These are phyloP conservation scores for Drosophila varians DNA, from an alignment of 1,140 invertebrate genomes.

Conservation along the genomic window DNA sequence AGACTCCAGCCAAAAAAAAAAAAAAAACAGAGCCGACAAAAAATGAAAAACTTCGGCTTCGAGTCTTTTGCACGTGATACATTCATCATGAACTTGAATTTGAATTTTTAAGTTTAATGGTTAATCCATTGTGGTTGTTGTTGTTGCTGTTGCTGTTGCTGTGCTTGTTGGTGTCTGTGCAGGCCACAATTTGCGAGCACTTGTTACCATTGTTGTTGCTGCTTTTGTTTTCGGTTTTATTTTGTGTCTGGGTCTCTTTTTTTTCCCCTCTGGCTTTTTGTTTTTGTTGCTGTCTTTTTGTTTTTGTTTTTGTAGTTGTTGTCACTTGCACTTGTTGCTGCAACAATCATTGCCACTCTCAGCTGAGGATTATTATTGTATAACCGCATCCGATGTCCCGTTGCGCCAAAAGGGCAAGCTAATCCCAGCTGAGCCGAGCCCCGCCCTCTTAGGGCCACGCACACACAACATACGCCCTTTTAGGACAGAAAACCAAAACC, in stretches of 20 bases:
- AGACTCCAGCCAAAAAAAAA: slow-evolving; percentile 34
- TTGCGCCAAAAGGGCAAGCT: slow-evolving; percentile 12
- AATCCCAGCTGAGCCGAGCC: slow-evolving; percentile 25
- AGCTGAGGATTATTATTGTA: slow-evolving; percentile 46
- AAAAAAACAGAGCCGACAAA: not conserved
- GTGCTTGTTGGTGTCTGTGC: slow-evolving; percentile 22
- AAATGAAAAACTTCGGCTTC: slow-evolving; percentile 35
- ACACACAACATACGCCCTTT: slow-evolving; percentile 8
- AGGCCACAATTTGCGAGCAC: slow-evolving; percentile 68
- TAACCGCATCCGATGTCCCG: slow-evolving; percentile 34
- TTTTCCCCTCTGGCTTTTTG: slow-evolving; percentile 1
- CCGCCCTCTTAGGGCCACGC: slow-evolving; percentile 11
- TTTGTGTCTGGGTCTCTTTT: slow-evolving; percentile 16
- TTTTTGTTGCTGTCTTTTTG: no score
- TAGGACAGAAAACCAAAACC: slow-evolving; percentile 1
- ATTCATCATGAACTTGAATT: slow-evolving; percentile 84
- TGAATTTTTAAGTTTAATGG: slow-evolving; percentile 83
- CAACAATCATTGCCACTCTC: slow-evolving; percentile 13
- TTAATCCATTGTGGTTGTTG: slow-evolving; percentile 65
- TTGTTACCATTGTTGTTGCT: slow-evolving; percentile 53
- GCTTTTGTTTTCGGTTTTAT: slow-evolving; percentile 18
- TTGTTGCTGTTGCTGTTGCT: slow-evolving; percentile 32
- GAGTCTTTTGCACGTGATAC: slow-evolving; percentile 76
- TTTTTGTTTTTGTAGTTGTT: slow-evolving; percentile 4
- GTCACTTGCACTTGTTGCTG: slow-evolving; percentile 72